Percentiles rank a stretch among this genome's conserved stretches.
Conservation (phyloP, 2,888 invertebrate genomes). For the Bugulina stolonifera region DNA sequence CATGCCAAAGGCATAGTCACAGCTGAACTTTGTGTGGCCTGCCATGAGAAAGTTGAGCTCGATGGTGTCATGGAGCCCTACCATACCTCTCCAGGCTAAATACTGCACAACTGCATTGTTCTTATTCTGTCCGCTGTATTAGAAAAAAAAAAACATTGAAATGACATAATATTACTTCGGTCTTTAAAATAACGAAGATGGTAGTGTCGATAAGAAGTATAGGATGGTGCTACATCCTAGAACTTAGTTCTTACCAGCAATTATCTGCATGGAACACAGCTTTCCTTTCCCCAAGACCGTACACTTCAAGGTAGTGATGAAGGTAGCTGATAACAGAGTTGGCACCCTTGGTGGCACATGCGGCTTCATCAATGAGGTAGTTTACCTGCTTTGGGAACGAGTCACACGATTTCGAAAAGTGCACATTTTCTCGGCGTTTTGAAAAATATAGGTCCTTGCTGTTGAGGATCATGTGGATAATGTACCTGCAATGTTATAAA, state of each 20-base stretch:
- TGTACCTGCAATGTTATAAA: constrained; percentile 30
- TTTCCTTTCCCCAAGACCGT: constrained; percentile 31
- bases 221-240: too few relatives aligned
- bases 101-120: constrained; percentile 31
- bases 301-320: constrained; percentile 32
- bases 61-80: constrained; percentile 25
- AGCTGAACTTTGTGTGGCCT: neutral
- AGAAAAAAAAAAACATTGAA: neutral
- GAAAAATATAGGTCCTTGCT: constrained; percentile 36
- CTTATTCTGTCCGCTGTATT: constrained; percentile 33
- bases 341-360: constrained; percentile 31
- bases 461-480: constrained; percentile 32
- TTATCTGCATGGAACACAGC: constrained; percentile 32
- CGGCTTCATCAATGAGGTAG: constrained; percentile 33
- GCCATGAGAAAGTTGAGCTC: neutral
- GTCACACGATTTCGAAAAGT: constrained; percentile 32
- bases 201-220: too few relatives aligned
- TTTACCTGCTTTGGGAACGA: constrained; percentile 30
- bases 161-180: too few relatives aligned
- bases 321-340: constrained; percentile 31
- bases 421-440: constrained; percentile 34
- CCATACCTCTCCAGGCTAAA: constrained; percentile 30
- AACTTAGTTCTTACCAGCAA: too few relatives aligned
- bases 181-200: too few relatives aligned
- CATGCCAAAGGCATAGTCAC: neutral